These are phyloP conservation scores for Cinclus cinclus DNA, from an alignment of 2,113 vertebrate genomes.

Conservation along the genomic window DNA sequence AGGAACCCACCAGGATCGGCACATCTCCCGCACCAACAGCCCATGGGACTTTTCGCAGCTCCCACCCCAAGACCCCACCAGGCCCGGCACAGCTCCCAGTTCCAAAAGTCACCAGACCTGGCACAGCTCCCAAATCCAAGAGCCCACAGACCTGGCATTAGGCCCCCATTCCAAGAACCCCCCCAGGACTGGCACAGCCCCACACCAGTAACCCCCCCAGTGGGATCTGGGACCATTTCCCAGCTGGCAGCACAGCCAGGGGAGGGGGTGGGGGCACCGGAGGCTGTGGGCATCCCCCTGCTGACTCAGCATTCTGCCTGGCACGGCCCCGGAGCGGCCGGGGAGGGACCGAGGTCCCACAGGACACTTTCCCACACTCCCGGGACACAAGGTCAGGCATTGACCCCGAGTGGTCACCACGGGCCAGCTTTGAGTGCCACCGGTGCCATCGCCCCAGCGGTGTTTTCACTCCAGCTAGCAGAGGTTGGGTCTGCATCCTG, in stretches of 20 bases:
- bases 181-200: neutral
- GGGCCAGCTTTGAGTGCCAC: neutral
- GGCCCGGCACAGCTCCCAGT: neutral
- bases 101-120: neutral
- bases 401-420: neutral
- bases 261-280: fast-evolving
- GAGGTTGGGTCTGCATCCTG: neutral
- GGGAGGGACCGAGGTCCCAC: fast-evolving
- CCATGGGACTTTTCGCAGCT: neutral
- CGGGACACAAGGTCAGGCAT: fast-evolving
- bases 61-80: neutral
- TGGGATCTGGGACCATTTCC: fast-evolving
- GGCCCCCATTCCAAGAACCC: too few relatives aligned
- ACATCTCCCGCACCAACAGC: fast-evolving
- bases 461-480: fast-evolving
- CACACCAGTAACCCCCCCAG: fast-evolving
- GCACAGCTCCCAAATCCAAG: neutral
- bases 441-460: fast-evolving
- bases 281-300: neutral
- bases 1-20: fast-evolving
- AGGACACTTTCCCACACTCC: neutral
- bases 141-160: too few relatives aligned
- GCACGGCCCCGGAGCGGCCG: fast-evolving
- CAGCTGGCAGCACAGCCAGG: fast-evolving
- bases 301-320: neutral